Evolutionary conservation across 64 coral and sea anemone genomes (phyloP).

Genomic region (Montipora efflorescens): DNA sequence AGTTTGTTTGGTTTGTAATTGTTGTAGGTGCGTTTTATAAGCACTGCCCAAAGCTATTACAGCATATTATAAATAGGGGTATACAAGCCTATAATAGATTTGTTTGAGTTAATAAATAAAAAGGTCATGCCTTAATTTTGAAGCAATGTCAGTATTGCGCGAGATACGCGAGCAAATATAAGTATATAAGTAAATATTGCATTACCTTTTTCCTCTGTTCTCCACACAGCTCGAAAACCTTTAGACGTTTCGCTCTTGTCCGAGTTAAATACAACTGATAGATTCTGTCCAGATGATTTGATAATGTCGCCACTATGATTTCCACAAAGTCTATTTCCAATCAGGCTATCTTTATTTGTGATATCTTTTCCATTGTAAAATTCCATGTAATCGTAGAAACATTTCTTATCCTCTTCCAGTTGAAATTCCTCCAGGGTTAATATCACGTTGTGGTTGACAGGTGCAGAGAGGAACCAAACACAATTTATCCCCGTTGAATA

Average conservation of each 20-base stretch:
- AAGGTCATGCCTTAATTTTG: no score
- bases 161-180: not conserved
- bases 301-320: not conserved
- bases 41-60: no score
- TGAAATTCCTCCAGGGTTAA: conserved; percentile 58
- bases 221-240: conserved; percentile 73
- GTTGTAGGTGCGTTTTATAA: no score
- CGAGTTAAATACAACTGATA: conserved; percentile 71
- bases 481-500: conserved; percentile 50
- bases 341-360: not conserved
- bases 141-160: no score
- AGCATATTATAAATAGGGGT: no score
- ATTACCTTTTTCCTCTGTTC: conserved; percentile 14
- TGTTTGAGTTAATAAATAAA: no score
- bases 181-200: not conserved
- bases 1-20: no score
- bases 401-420: conserved; percentile 90
- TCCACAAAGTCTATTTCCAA: conserved; percentile 33
- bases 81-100: no score
- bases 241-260: conserved; percentile 55
- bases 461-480: conserved; percentile 57
- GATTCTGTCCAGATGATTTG: conserved; percentile 57
- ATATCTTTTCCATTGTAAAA: conserved; percentile 68
- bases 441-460: conserved; percentile 65
- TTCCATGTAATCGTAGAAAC: conserved; percentile 86